Evolutionary conservation across 2,888 invertebrate genomes (phyloP), one percentile per base, ranked within the genome.

Genomic region (Sinhomidia bicolor): DNA sequence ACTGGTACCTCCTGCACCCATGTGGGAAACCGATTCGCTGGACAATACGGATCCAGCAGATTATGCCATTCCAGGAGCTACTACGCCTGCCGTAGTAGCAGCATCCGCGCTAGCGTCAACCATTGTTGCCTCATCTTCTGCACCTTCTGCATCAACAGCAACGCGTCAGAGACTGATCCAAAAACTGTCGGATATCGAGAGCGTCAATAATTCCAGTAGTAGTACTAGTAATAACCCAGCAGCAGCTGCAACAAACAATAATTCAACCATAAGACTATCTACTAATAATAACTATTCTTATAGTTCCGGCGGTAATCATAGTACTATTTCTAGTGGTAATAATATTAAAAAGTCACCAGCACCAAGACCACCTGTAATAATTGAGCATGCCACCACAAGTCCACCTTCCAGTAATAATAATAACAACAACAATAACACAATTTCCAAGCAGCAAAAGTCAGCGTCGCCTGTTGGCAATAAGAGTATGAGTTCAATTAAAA

Each of bases 401-500:
- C 47, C 81, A 74, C 74, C 90, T 81, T 54, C 90, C 87, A 76
- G 82, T 85, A 54, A 88, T 60, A 89, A 68, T 74, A 68, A 78
- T 29, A 78, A 81, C 78, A 47, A 65, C 51, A 60, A 60, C 5
- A 60, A 60, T 14, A 78, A 57, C 82, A 54, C 76, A 20, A 80
- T 85, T 74, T 20, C 80, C 86, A 74, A 90, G 71, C 87, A 87
- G 17, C 89, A 89, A 79, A 84, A 89, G 76, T 91, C 91, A 51
- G 88, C 84, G 10, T 84, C 83, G 0, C 88, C 88, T 0, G 88
- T 88, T 0, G 88, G 83, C 10, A 88, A 88, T 47, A 88, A 88
- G 47, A 88, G 88, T 29, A 88, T 88, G 88, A 88, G 88, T 51
- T 91, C 91, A 76, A 91, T 91, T 29, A 91, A 90, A 65, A 90